Percentiles rank a stretch among this genome's conserved stretches.
phyloP scores from a whole-genome alignment of 35 echinoderm and acorn worm genomes.

The Amphiura filiformis region DNA sequence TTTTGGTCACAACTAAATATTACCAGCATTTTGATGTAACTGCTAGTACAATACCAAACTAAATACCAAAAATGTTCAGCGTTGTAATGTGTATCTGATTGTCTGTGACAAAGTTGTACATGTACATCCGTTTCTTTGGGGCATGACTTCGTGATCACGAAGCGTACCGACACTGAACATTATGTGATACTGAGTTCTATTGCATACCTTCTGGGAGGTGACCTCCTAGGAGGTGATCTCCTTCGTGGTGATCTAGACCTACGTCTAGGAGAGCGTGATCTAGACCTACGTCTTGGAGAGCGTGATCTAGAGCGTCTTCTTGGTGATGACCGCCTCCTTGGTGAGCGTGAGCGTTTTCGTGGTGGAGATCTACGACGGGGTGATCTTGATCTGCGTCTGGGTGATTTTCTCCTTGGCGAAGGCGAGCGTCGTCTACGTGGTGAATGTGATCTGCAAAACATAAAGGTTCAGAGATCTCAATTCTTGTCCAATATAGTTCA shows the following conservation, averaged over 20 bases:
- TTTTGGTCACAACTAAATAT: too few species aligned
- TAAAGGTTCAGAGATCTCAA: neutral
- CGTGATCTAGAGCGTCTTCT: conserved; percentile 24
- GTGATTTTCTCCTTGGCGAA: conserved; percentile 15
- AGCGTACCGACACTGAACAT: too few species aligned
- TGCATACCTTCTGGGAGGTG: conserved; percentile 3
- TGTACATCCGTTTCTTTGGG: too few species aligned
- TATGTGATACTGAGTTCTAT: too few species aligned
- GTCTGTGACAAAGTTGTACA: too few species aligned
- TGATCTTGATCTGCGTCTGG: conserved; percentile 45
- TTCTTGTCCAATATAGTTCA: neutral
- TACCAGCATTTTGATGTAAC: too few species aligned
- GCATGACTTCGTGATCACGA: too few species aligned
- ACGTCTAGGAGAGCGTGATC: conserved; percentile 5
- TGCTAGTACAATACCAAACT: too few species aligned
- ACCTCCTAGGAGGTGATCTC: conserved; percentile 18
- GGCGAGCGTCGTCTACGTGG: conserved; percentile 33
- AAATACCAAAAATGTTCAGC: too few species aligned
- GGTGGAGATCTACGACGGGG: conserved; percentile 41
- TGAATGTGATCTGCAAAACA: conserved; percentile 32
- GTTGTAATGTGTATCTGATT: too few species aligned
- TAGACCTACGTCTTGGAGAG: conserved; percentile 42
- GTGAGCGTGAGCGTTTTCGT: conserved; percentile 17
- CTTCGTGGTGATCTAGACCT: neutral
- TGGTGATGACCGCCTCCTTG: conserved; percentile 30